Evolutionary conservation across 1,140 invertebrate genomes (phyloP).

Genomic region (Venturia canescens): DNA sequence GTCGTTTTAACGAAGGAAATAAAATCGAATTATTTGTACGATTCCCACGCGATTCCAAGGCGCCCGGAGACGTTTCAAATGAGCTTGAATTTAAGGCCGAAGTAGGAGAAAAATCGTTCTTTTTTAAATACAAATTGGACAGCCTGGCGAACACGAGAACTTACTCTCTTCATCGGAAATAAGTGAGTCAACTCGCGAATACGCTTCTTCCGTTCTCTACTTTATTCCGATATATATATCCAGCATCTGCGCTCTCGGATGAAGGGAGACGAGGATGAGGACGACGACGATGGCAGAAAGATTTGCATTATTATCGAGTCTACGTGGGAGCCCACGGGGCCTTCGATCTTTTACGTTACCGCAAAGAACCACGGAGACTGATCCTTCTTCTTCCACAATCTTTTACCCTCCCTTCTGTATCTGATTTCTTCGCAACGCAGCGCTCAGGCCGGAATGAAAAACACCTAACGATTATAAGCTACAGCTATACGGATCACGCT

Average conservation of each 20-base stretch:
- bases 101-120: background rate
- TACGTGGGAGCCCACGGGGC: constrained; percentile 13
- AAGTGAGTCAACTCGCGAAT: constrained; percentile 22
- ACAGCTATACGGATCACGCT: background rate
- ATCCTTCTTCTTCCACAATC: background rate
- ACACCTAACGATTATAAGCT: background rate
- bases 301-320: constrained; percentile 27
- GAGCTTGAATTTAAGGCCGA: background rate
- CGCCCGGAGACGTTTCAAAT: background rate
- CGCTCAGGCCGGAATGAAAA: background rate
- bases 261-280: background rate
- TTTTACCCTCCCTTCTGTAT: constrained; percentile 4
- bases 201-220: background rate
- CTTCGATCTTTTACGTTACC: constrained; percentile 11
- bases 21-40: background rate
- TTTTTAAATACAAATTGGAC: constrained; percentile 1
- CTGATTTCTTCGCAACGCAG: constrained; percentile 10
- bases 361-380: background rate
- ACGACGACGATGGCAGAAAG: constrained; percentile 16
- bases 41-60: background rate
- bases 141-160: constrained; percentile 8
- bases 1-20: too few relatives aligned
- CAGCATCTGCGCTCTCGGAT: background rate
- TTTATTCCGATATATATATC: background rate
- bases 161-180: constrained; percentile 16